Conservation (phyloP, 2,113 vertebrate species). For the Nycticebus coucang region DNA sequence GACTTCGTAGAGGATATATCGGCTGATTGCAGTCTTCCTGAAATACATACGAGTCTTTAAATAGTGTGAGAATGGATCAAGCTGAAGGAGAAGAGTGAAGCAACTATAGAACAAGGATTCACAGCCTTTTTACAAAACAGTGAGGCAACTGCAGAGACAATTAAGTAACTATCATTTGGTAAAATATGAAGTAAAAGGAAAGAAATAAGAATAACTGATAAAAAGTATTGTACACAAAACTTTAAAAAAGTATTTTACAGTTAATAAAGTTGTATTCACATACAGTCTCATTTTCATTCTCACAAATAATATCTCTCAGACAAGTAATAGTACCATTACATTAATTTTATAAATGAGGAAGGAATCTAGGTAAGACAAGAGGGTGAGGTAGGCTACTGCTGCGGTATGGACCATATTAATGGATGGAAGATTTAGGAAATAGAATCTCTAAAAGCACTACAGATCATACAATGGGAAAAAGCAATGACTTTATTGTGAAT, state of each 20-base stretch:
- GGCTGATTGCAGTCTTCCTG: neutral
- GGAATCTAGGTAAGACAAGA: neutral
- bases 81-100: neutral
- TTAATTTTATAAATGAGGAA: slow-evolving; percentile 38
- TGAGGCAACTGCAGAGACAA: neutral
- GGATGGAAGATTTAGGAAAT: slow-evolving; percentile 29
- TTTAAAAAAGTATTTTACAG: slow-evolving; percentile 4
- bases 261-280: slow-evolving; percentile 29
- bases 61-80: neutral
- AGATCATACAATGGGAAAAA: slow-evolving; percentile 21
- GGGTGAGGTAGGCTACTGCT: neutral
- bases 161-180: neutral
- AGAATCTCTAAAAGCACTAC: neutral
- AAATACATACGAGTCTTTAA: neutral
- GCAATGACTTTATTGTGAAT: neutral
- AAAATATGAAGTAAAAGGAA: neutral
- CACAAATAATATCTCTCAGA: neutral
- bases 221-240: neutral
- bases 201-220: neutral
- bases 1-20: neutral
- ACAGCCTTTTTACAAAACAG: neutral
- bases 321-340: neutral
- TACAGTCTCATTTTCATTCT: slow-evolving; percentile 6
- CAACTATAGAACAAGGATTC: neutral
- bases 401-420: neutral